Evolutionary conservation across 2,113 vertebrate species (phyloP).

Genomic region (pig (Sus scrofa)): T2T-Sscrofa CM000818.6:55271501-55272000

Average conservation of each 20-base stretch:
- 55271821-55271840: neutral
- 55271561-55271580: neutral
- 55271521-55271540: neutral
- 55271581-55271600: neutral
- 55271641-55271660: neutral
- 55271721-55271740: neutral
- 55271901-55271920: neutral
- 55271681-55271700: neutral
- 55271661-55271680: neutral
- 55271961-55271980: neutral
- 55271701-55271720: neutral
- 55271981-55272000: slow-evolving; percentile 52
- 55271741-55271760: neutral
- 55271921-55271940: neutral
- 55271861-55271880: neutral
- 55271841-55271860: neutral
- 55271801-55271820: neutral
- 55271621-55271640: neutral
- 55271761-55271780: neutral
- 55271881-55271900: neutral
- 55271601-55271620: neutral
- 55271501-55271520: neutral
- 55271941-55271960: neutral
- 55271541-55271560: neutral
- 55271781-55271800: neutral